Percentiles rank a stretch among this genome's conserved stretches.
Conservation (phyloP, 2,797 vertebrate species). For the Varecia variegata region DNA sequence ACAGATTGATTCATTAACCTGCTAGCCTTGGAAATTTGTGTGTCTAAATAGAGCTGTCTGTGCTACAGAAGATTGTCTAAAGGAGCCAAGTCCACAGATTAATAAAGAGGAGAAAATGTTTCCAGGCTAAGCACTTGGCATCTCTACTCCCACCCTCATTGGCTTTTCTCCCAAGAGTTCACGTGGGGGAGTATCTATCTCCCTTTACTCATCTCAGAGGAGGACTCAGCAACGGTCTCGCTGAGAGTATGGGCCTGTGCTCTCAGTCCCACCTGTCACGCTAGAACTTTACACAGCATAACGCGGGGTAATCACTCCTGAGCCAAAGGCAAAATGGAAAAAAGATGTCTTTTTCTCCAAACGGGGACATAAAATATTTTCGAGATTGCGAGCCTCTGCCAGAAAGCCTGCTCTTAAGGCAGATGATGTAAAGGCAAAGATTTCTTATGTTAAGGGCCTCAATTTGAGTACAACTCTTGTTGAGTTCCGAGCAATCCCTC, state of each 20-base stretch:
- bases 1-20: background rate
- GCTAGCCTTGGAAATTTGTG: background rate
- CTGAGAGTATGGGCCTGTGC: background rate
- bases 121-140: background rate
- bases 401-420: background rate
- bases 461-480: background rate
- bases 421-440: background rate
- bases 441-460: background rate
- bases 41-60: background rate
- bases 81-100: background rate
- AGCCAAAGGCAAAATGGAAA: conserved; percentile 24
- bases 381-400: background rate
- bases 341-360: background rate
- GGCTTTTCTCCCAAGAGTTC: background rate
- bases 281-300: background rate
- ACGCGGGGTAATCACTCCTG: background rate
- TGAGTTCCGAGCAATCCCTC: background rate
- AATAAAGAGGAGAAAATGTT: background rate
- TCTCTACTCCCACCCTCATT: fast-evolving
- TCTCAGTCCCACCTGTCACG: fast-evolving
- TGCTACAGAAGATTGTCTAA: background rate
- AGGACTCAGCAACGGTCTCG: background rate
- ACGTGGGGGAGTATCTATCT: background rate
- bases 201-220: background rate
- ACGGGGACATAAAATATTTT: background rate